phyloP scores from a whole-genome alignment of 2,888 invertebrate species.

The Dilophus febrilis region DNA sequence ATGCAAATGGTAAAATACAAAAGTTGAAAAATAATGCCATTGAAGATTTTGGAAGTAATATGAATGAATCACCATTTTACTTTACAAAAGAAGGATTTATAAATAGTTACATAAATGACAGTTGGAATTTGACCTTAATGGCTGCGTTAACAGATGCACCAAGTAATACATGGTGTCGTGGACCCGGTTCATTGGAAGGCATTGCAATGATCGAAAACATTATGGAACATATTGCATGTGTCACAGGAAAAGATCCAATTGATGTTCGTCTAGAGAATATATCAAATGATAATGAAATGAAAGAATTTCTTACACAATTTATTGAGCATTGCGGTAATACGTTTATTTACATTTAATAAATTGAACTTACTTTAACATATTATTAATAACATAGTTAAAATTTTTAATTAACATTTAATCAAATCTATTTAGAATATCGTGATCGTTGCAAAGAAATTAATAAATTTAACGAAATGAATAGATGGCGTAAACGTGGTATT shows the following conservation, averaged over 20 bases:
- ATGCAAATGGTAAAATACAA: conserved; percentile 46
- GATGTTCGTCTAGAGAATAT: conserved; percentile 40
- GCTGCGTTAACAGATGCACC: conserved; percentile 46
- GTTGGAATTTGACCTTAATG: conserved; percentile 51
- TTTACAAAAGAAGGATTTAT: conserved; percentile 27
- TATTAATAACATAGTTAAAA: too few species aligned
- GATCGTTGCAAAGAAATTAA: conserved; percentile 35
- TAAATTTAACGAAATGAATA: conserved; percentile 46
- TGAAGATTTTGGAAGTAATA: conserved; percentile 35
- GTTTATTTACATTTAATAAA: too few species aligned
- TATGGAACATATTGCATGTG: conserved; percentile 47
- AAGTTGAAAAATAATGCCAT: conserved; percentile 40
- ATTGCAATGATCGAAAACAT: conserved; percentile 40
- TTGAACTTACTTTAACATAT: too few species aligned
- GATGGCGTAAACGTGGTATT: conserved; percentile 66
- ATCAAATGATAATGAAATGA: conserved; percentile 9
- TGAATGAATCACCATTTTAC: conserved; percentile 34
- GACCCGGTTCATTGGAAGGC: conserved; percentile 37
- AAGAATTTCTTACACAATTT: conserved; percentile 8
- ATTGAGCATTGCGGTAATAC: conserved; percentile 5
- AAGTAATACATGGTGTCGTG: conserved; percentile 35
- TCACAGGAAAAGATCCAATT: conserved; percentile 36
- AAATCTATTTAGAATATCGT: conserved; percentile 32
- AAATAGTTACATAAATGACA: conserved; percentile 37
- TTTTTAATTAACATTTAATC: not conserved